These are phyloP conservation scores for Drepanosiphum platanoidis DNA, from an alignment of 2,888 invertebrate species.

Conservation along the genomic window DNA sequence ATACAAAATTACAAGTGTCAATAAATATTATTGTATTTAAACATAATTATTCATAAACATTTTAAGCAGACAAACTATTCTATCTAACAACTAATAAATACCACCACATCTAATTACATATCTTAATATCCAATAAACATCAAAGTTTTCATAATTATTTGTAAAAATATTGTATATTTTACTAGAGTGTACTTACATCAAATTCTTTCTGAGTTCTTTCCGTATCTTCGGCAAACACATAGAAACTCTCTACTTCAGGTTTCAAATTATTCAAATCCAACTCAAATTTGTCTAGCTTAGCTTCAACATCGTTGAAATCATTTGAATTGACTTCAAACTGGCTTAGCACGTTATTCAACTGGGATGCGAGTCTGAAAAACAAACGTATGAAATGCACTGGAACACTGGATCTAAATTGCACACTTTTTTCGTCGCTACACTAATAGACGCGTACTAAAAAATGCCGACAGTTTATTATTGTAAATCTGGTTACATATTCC, in stretches of 20 bases:
- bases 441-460: constrained; percentile 36
- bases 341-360: constrained; percentile 79
- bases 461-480: constrained; percentile 43
- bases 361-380: constrained; percentile 79
- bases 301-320: constrained; percentile 79
- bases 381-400: constrained; percentile 46
- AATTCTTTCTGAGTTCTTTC: constrained; percentile 73
- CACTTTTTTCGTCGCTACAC: background rate
- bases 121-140: background rate
- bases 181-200: constrained; percentile 66
- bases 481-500: constrained; percentile 56
- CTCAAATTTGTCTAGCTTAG: constrained; percentile 76
- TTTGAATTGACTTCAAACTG: constrained; percentile 80
- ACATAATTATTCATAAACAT: background rate
- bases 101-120: background rate
- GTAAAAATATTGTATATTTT: background rate
- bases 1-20: background rate
- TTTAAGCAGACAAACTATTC: background rate
- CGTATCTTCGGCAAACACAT: constrained; percentile 82
- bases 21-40: no score
- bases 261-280: constrained; percentile 75
- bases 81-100: background rate
- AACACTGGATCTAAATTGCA: constrained; percentile 30
- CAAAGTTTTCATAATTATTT: background rate
- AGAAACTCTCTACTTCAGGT: constrained; percentile 76